Evolutionary conservation across 2,113 vertebrate genomes (phyloP), one percentile per base, ranked within the genome.

Genomic region (Carollia perspicillata): DNA sequence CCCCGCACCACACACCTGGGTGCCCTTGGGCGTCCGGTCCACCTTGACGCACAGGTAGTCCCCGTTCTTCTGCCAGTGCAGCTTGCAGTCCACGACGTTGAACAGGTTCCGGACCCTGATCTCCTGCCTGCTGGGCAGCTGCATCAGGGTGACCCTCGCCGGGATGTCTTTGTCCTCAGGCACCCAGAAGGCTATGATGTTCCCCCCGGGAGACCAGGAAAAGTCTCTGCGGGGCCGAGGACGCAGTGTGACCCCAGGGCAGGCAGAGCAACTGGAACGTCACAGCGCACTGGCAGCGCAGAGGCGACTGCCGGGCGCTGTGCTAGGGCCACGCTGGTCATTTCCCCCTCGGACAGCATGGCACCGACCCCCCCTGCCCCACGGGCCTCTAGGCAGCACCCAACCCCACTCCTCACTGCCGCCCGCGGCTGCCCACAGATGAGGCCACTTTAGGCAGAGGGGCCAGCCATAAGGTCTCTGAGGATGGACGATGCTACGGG

Each of bases 131-230:
- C 99, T 99, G 22, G 99, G 99, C 85, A 99, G 96, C 98, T 99
- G 99, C 99, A 99, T 99, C 97, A 99, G 98, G 44, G 99, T 99
- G 89, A 99, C 99, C 95, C 99, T 99, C 55, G 99, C 99, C 28
- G 99, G 99, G 96, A 99, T 99, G 88, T 99, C 99, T 96, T 99
- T 99, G 97, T 99, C 99, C 97, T 99, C 99, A 1, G 99, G 99
- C 35, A 99, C 99, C 99, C 99, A 99, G 97, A 99, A 99, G 0
- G 99, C 99, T 96, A 99, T 99, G 98, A 99, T 99, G 98, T 99
- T 99, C 97, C 99, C 99, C 60, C 99, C 99, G 0, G 99, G 99
- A 92, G 99, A 99, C 99, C 99, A 99, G 0, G 99, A 99, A 97
- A 99, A 99, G 91, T 99, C 99, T 98, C 99, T 99, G 97, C 2